These are phyloP conservation scores for Muscicapa adusta DNA, from an alignment of 2,113 vertebrate species.

Conservation along the genomic window DNA sequence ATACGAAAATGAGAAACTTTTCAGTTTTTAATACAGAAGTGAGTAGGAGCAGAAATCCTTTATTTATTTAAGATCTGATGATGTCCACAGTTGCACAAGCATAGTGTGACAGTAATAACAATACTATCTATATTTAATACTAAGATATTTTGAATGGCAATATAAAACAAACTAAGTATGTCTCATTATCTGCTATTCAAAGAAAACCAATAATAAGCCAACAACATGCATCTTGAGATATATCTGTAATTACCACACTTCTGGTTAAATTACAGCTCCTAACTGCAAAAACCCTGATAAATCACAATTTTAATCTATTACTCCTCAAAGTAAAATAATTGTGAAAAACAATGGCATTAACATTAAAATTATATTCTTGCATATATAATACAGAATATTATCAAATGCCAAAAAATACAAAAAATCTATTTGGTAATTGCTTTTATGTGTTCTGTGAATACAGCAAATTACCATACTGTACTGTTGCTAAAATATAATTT, in stretches of 20 bases:
- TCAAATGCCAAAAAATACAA: background rate
- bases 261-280: no score
- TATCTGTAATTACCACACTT: background rate
- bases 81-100: background rate
- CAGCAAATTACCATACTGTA: background rate
- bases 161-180: background rate
- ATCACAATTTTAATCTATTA: background rate
- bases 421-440: background rate
- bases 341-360: background rate
- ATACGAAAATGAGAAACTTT: background rate
- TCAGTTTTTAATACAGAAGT: background rate
- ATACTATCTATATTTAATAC: background rate
- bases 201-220: background rate
- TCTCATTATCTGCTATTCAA: no score
- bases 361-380: background rate
- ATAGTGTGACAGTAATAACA: background rate
- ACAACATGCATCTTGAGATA: background rate
- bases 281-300: background rate
- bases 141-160: background rate
- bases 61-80: background rate
- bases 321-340: background rate
- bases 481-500: background rate
- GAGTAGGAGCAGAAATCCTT: background rate
- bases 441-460: background rate
- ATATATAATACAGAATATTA: background rate